A percentile compares a stretch with the other conserved stretches of the same genome.
Evolutionary conservation across 2,888 invertebrate genomes (phyloP).

Genomic region (Epinotia brunnichana): DNA sequence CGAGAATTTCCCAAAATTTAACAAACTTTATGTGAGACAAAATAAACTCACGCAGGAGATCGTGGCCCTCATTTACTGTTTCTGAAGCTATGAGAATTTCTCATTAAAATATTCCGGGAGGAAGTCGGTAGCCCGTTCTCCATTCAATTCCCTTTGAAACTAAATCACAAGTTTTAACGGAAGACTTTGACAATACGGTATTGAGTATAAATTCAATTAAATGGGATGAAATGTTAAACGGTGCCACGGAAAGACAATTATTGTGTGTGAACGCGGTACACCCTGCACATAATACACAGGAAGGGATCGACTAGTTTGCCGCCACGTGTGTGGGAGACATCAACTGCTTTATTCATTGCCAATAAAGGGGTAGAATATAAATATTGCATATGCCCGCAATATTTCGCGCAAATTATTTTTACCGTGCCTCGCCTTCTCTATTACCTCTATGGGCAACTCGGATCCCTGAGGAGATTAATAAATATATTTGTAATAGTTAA

Average conservation of each 20-base stretch:
- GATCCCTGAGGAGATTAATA: constrained; percentile 19
- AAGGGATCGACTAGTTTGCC: constrained; percentile 19
- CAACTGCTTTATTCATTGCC: constrained; percentile 30
- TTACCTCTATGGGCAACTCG: neutral
- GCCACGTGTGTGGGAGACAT: constrained; percentile 10
- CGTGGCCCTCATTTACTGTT: constrained; percentile 66
- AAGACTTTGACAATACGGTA: constrained; percentile 74
- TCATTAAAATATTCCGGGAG: constrained; percentile 78
- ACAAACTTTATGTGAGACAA: constrained; percentile 65
- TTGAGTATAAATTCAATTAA: constrained; percentile 57
- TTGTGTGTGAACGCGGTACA: neutral
- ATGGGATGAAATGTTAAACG: constrained; percentile 10
- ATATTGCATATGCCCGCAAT: constrained; percentile 14
- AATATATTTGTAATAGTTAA: constrained; percentile 14
- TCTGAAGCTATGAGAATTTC: constrained; percentile 76
- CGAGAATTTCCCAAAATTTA: constrained; percentile 64
- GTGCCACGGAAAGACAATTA: neutral
- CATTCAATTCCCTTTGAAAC: constrained; percentile 79
- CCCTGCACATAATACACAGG: constrained; percentile 19
- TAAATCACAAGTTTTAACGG: constrained; percentile 76
- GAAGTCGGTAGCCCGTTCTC: constrained; percentile 69
- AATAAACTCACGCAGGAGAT: constrained; percentile 73
- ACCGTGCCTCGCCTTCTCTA: neutral
- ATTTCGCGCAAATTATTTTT: constrained; percentile 22
- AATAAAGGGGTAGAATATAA: constrained; percentile 25